Base-by-base conservation (phyloP, 2,797 vertebrate species). In the Babyrousa celebensis region DNA sequence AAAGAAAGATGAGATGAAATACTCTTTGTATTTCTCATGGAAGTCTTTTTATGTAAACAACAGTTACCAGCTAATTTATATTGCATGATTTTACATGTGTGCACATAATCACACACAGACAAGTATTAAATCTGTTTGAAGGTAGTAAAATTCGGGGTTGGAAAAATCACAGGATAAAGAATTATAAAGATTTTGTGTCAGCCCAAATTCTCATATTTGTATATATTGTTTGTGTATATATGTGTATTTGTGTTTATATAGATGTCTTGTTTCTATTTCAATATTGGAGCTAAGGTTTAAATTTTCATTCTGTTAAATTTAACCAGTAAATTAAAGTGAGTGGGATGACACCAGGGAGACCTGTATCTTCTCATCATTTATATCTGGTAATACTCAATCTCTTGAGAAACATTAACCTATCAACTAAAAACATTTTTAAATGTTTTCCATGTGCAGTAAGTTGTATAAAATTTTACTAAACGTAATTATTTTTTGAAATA, bases 361-460 rank as follows among this genome's bases (percentile, higher is more conserved):
- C 17, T 92, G n/a, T 63, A 67, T 72, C 32, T 82, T 92, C 32
- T 85, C 56, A 15, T 85, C 67, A 54, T 78, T 96, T 52, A 62
- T n/a, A 83, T 29, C 32, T 75, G 25, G 6, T 15, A 85, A 72
- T 60, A 29, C 36, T 48, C 56, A 89, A 32, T 87, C 67, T 92
- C 83, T 95, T 75, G 58, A 85, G 80, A 90, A 60, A 4, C 12
- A 67, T 43, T 82, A 79, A 54, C 14, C 40, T 23, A 74, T 91
- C 43, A 48, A 11, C 17, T 92, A 43, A 85, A 89, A 89, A 43
- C 20, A 65, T 68, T 74, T 85, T 90, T 62, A 92, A 78, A 67
- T 85, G 68, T 6, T 92, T 85, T 77, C 67, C 54, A 79, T 75
- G 79, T 94, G 15, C 32, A 91, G 14, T 91, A 96, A 86, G 43